Conservation (phyloP, 2,113 vertebrate genomes). For the Junco hyemalis region DNA sequence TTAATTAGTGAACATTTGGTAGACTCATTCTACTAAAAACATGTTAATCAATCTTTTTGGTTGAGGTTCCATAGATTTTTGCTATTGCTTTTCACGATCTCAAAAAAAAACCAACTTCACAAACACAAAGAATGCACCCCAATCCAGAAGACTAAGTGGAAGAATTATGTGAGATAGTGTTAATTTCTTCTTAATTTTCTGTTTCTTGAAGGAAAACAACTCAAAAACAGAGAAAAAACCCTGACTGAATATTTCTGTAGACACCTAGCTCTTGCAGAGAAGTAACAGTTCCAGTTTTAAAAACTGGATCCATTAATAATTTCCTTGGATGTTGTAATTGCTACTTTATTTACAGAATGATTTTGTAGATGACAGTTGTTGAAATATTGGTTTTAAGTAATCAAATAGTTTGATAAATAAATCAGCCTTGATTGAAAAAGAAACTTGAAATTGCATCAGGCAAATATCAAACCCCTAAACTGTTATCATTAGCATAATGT, state of each 20-base stretch:
- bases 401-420: not conserved
- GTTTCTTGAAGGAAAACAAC: not conserved
- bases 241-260: not conserved
- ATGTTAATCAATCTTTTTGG: not conserved
- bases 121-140: not conserved
- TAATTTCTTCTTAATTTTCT: not conserved
- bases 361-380: not conserved
- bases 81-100: not conserved
- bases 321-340: not conserved
- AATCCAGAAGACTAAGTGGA: not conserved
- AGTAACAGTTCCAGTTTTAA: not conserved
- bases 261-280: not conserved
- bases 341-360: not conserved
- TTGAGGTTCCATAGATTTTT: not conserved
- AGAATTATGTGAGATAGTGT: not conserved
- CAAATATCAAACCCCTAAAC: not conserved
- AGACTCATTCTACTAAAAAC: not conserved
- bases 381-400: not conserved
- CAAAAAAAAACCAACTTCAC: not conserved
- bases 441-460: not conserved
- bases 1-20: not conserved
- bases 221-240: not conserved
- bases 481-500: not conserved
- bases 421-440: not conserved
- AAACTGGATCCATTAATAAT: not conserved